phyloP scores from a whole-genome alignment of 1,140 invertebrate genomes.

The Trachymyrmex septentrionalis region DNA sequence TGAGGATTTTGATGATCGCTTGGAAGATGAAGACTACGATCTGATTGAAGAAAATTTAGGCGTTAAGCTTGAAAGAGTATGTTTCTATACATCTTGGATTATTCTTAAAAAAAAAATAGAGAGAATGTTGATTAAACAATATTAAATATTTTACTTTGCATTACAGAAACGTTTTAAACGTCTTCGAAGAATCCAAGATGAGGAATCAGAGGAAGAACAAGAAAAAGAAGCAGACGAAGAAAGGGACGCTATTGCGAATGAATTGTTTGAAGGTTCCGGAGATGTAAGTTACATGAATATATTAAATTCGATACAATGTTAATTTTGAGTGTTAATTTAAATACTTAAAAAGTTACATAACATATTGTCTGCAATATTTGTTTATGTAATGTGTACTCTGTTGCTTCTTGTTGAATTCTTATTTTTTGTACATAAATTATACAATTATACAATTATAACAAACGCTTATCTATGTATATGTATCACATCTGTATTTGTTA shows the following conservation, averaged over 20 bases:
- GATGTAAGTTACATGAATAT: slow-evolving; percentile 88
- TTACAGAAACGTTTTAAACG: slow-evolving; percentile 96
- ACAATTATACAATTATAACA: too few relatives aligned
- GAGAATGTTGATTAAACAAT: slow-evolving; percentile 14
- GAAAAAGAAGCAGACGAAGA: slow-evolving; percentile 91
- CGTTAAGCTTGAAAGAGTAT: slow-evolving; percentile 94
- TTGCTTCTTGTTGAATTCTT: neutral
- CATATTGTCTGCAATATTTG: neutral
- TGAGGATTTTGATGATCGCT: slow-evolving; percentile 95
- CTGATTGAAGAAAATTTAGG: slow-evolving; percentile 99
- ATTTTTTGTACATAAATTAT: neutral
- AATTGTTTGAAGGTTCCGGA: slow-evolving; percentile 95
- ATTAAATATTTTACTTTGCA: slow-evolving; percentile 46
- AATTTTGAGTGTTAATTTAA: slow-evolving; percentile 11
- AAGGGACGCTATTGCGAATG: slow-evolving; percentile 95
- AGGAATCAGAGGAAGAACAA: slow-evolving; percentile 94
- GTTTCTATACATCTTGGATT: slow-evolving; percentile 10
- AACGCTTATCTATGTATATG: neutral
- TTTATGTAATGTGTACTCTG: slow-evolving; percentile 10
- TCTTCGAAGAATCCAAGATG: slow-evolving; percentile 93
- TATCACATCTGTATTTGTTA: slow-evolving; percentile 50
- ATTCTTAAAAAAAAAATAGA: slow-evolving; percentile 16
- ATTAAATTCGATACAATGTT: neutral
- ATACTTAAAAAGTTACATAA: neutral
- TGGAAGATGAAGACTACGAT: slow-evolving; percentile 99